A percentile compares a stretch with the other conserved stretches of the same genome.
These are phyloP conservation scores for Ivindomyrus marchei DNA, from an alignment of 2,113 vertebrate species.

Conservation along the genomic window DNA sequence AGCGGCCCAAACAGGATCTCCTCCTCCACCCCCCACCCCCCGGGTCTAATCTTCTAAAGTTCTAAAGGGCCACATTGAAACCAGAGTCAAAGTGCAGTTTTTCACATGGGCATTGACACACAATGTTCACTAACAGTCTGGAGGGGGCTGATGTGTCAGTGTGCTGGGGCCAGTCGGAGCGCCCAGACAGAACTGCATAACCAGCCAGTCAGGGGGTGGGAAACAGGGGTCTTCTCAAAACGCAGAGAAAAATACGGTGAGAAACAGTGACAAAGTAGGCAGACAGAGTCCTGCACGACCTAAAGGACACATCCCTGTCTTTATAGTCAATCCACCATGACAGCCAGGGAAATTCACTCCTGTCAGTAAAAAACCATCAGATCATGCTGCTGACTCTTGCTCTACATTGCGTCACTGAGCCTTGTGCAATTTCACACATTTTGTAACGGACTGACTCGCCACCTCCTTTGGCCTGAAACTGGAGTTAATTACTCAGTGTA, in stretches of 20 bases:
- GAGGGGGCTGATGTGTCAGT: background rate
- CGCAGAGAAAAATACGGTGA: background rate
- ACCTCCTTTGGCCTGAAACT: background rate
- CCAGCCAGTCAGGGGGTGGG: background rate
- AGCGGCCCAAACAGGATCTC: background rate
- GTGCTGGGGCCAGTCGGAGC: background rate
- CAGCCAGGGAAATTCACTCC: background rate
- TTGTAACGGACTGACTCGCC: background rate
- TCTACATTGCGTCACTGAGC: background rate
- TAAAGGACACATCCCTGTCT: background rate
- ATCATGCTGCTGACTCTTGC: background rate
- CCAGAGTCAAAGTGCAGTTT: background rate
- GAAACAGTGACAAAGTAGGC: background rate
- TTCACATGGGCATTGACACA: background rate
- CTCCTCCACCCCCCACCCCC: too few relatives aligned
- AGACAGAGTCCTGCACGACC: background rate
- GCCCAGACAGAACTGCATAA: background rate
- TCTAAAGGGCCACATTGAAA: background rate
- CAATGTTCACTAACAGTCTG: background rate
- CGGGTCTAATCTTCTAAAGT: background rate
- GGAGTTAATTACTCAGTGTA: background rate
- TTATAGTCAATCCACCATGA: background rate
- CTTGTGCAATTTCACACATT: constrained; percentile 1
- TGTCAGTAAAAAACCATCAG: background rate
- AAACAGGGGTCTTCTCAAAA: background rate